These are phyloP conservation scores for Leuciscus waleckii DNA, from an alignment of 2,797 vertebrate genomes.

Conservation along the genomic window DNA sequence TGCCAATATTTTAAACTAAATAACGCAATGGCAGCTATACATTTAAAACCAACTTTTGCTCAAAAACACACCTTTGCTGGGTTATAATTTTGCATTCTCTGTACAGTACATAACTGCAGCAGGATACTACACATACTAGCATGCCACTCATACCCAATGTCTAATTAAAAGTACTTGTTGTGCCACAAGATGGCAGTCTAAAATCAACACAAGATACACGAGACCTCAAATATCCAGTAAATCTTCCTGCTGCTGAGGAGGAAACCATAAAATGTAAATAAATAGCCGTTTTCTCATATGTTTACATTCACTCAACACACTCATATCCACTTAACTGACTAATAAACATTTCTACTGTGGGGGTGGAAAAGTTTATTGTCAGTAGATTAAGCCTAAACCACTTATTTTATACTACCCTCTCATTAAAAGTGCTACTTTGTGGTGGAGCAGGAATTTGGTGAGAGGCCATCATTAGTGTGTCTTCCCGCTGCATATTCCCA, in stretches of 20 bases:
- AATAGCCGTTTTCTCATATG: constrained; percentile 55
- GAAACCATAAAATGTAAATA: constrained; percentile 51
- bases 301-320: constrained; percentile 51
- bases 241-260: neutral
- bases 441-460: constrained; percentile 56
- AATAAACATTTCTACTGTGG: constrained; percentile 55
- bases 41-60: neutral
- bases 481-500: constrained; percentile 50
- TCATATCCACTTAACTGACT: constrained; percentile 47
- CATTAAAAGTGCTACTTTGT: constrained; percentile 53
- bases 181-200: constrained; percentile 61
- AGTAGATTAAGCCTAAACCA: constrained; percentile 66
- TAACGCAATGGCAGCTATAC: neutral
- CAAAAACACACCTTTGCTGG: neutral
- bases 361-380: constrained; percentile 61
- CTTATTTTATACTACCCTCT: constrained; percentile 59
- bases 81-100: neutral
- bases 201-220: constrained; percentile 19
- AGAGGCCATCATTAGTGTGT: constrained; percentile 64
- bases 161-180: neutral
- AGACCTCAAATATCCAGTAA: neutral
- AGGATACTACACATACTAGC: neutral
- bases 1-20: neutral
- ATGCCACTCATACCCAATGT: neutral
- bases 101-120: neutral